These are phyloP conservation scores for Carapus acus DNA, from an alignment of 2,797 vertebrate species.

Conservation along the genomic window DNA sequence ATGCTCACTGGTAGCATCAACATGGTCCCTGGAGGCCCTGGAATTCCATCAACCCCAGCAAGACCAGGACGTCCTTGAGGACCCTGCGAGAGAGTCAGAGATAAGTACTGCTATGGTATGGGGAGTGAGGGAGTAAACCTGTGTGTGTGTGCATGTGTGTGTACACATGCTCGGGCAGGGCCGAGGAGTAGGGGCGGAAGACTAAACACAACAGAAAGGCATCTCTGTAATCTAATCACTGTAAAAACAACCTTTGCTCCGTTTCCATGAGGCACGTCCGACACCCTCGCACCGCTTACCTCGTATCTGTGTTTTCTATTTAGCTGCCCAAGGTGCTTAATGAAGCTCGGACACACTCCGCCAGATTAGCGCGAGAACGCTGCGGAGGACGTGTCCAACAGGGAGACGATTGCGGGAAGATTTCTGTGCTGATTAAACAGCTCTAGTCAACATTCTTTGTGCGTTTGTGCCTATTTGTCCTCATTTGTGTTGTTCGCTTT, in stretches of 20 bases:
- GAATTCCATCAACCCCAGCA: slow-evolving; percentile 81
- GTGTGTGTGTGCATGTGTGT: slow-evolving; percentile 4
- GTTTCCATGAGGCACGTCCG: slow-evolving; percentile 25
- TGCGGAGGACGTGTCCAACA: background rate
- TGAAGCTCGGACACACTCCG: slow-evolving; percentile 4
- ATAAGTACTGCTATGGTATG: slow-evolving; percentile 3
- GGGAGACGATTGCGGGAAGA: no score
- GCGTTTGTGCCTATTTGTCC: no score
- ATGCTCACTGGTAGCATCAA: slow-evolving; percentile 86
- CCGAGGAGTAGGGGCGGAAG: no score
- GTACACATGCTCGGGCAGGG: no score
- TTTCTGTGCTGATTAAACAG: no score
- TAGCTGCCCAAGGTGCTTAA: slow-evolving; percentile 9
- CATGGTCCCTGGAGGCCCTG: slow-evolving; percentile 81
- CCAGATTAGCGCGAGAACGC: slow-evolving; percentile 1
- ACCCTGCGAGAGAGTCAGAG: slow-evolving; percentile 65
- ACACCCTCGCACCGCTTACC: slow-evolving; percentile 12
- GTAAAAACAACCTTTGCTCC: slow-evolving; percentile 33
- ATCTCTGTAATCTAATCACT: slow-evolving; percentile 24
- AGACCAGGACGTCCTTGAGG: slow-evolving; percentile 81
- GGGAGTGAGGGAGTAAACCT: no score
- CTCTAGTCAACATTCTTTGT: no score
- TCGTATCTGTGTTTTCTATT: slow-evolving; percentile 9
- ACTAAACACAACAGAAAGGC: slow-evolving; percentile 5
- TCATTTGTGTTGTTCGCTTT: no score